Conservation (phyloP, 2,797 vertebrate genomes). For the Hyperoplus lanceolatus region DNA sequence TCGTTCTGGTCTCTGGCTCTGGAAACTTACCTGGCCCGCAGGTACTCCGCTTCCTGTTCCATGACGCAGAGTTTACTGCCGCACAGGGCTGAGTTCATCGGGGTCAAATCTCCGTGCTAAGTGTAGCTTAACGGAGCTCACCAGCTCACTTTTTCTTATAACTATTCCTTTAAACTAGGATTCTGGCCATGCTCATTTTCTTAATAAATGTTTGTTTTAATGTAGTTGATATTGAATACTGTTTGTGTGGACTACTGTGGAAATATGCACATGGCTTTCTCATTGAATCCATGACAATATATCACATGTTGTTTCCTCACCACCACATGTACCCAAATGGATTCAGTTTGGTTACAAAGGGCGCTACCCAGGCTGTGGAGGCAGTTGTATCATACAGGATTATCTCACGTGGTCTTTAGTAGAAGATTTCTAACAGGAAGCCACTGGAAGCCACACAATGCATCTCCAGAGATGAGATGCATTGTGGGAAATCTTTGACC, state of each 20-base stretch:
- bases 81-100: constrained; percentile 6
- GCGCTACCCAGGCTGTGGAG: not conserved
- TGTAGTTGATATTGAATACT: too few relatives aligned
- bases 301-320: not conserved
- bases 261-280: not conserved
- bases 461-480: too few relatives aligned
- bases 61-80: not conserved
- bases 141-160: too few relatives aligned
- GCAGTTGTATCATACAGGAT: not conserved
- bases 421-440: too few relatives aligned
- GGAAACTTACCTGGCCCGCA: constrained; percentile 43
- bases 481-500: not conserved
- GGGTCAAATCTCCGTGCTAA: constrained; percentile 18
- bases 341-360: not conserved
- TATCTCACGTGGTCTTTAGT: too few relatives aligned
- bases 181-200: too few relatives aligned
- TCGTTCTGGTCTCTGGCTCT: constrained; percentile 3
- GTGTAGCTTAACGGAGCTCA: constrained; percentile 46
- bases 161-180: too few relatives aligned
- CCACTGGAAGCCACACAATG: too few relatives aligned
- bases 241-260: too few relatives aligned
- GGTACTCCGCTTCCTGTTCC: not conserved
- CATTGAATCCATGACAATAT: not conserved
- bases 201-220: too few relatives aligned
- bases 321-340: not conserved